phyloP scores from a whole-genome alignment of 2,113 vertebrate species.

The Daubentonia madagascariensis region DNA sequence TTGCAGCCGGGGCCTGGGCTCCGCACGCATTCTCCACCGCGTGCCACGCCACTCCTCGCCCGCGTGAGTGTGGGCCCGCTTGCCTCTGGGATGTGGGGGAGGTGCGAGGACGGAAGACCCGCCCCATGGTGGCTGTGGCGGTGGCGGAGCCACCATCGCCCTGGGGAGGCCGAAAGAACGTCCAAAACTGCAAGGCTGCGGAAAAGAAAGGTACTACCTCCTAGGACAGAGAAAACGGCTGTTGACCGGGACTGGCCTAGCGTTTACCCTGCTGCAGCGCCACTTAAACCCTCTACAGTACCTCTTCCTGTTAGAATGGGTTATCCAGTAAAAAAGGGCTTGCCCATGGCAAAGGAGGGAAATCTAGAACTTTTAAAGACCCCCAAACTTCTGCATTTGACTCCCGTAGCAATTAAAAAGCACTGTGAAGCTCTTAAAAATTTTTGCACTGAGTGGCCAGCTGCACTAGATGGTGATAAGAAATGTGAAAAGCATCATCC shows the following conservation, averaged over 20 bases:
- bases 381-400: no score
- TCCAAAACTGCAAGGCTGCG: not conserved
- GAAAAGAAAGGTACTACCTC: conserved; percentile 72
- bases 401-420: no score
- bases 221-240: conserved; percentile 91
- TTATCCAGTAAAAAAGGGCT: conserved; percentile 90
- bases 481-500: conserved; percentile 92
- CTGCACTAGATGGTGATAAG: conserved; percentile 87
- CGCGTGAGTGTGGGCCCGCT: no score
- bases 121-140: no score
- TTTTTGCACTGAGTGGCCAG: conserved; percentile 96
- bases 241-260: conserved; percentile 95
- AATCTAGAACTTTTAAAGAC: conserved; percentile 98
- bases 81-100: no score
- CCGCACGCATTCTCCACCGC: no score
- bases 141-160: no score
- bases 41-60: no score
- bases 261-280: conserved; percentile 91
- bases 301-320: conserved; percentile 97
- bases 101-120: no score
- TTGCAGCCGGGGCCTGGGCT: no score
- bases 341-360: conserved; percentile 90
- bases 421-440: no score
- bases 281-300: conserved; percentile 88
- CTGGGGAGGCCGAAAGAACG: no score